Conservation (phyloP, 2,797 vertebrate species). For the Sebastes diploproa region DNA sequence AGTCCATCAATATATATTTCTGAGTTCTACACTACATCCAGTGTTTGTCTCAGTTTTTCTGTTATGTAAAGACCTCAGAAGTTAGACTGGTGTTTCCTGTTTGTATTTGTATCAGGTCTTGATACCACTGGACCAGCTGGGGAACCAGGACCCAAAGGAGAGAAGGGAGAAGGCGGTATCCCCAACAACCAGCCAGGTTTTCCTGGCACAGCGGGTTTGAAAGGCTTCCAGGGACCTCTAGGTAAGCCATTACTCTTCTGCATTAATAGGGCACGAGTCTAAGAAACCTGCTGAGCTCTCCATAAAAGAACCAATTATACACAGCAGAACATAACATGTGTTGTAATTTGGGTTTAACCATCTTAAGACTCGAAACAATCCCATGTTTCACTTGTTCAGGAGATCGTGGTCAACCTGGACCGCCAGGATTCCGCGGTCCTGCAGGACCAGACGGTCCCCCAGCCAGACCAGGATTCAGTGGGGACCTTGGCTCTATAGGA, state of each 20-base stretch:
- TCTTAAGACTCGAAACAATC: conserved; percentile 10
- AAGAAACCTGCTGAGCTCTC: not conserved
- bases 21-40: not conserved
- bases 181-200: conserved; percentile 82
- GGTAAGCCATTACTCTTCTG: conserved; percentile 77
- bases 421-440: conserved; percentile 82
- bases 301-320: not conserved
- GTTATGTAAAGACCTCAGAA: not conserved
- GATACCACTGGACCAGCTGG: conserved; percentile 84
- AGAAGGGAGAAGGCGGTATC: conserved; percentile 86
- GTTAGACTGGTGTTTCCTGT: not conserved
- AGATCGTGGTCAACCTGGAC: conserved; percentile 82
- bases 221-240: conserved; percentile 85
- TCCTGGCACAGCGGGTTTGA: conserved; percentile 82
- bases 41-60: not conserved
- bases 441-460: conserved; percentile 81
- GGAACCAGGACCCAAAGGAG: conserved; percentile 83
- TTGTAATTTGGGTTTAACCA: not conserved
- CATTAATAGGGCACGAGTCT: not conserved
- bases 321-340: not conserved
- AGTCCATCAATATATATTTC: not conserved
- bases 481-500: conserved; percentile 86
- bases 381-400: conserved; percentile 78
- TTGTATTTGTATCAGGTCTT: conserved; percentile 76
- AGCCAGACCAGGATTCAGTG: conserved; percentile 83